A percentile compares a stretch with the other conserved stretches of the same genome.
phyloP scores from a whole-genome alignment of 2,113 vertebrate species.

The Neoarius graeffei region DNA sequence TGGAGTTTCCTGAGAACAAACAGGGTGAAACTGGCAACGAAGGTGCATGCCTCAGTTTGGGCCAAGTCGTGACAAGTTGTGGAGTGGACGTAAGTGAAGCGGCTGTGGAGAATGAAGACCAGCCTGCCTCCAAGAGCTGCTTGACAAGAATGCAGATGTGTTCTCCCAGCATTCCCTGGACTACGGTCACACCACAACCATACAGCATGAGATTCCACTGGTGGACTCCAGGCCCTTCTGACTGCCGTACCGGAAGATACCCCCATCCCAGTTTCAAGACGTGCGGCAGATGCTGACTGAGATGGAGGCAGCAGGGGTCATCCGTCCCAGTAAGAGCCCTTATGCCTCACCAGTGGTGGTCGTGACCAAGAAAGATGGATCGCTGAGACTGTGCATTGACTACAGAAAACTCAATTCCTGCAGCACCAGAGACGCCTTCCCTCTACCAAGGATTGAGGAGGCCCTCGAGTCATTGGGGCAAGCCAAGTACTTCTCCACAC shows the following conservation, averaged over 20 bases:
- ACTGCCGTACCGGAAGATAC: no score
- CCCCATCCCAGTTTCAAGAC: no score
- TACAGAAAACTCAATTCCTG: neutral
- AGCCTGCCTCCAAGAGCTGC: neutral
- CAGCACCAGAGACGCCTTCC: neutral
- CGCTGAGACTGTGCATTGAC: conserved; percentile 24
- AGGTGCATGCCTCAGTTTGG: no score
- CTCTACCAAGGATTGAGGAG: conserved; percentile 12
- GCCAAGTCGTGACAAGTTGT: neutral
- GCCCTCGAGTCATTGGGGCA: conserved; percentile 21
- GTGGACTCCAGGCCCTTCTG: no score
- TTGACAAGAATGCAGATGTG: neutral
- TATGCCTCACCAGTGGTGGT: conserved; percentile 38
- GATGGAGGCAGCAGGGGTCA: neutral
- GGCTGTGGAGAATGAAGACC: neutral
- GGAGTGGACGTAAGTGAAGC: neutral
- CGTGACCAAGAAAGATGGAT: conserved; percentile 37
- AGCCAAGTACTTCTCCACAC: conserved; percentile 44
- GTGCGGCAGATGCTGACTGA: neutral
- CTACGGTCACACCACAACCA: no score
- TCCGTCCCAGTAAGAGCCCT: neutral
- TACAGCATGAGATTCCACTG: no score
- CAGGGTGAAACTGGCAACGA: rapidly evolving
- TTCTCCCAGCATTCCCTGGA: no score
- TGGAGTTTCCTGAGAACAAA: neutral